Conservation (phyloP, 2,888 invertebrate species). For the Ophonus ardosiacus region DNA sequence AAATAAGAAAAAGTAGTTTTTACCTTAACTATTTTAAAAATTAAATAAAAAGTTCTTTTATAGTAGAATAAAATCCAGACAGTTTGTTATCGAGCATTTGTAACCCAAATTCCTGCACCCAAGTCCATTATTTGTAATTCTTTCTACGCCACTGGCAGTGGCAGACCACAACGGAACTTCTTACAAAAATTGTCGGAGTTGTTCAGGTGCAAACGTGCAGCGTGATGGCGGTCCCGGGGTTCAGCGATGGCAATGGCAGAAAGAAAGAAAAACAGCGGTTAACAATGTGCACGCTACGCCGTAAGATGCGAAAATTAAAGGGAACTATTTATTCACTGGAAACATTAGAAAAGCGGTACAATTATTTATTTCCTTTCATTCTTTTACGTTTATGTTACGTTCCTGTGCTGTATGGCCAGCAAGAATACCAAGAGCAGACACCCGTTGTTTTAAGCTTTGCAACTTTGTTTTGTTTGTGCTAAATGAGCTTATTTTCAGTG, state of each 20-base stretch:
- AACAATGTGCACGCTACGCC: conserved; percentile 41
- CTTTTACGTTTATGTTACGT: conserved; percentile 33
- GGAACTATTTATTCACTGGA: conserved; percentile 57
- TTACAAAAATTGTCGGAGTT: background rate
- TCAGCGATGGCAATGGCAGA: background rate
- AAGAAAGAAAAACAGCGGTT: conserved; percentile 44
- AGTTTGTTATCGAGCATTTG: background rate
- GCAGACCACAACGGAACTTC: background rate
- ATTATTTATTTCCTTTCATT: conserved; percentile 60
- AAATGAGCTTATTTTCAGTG: conserved; percentile 40
- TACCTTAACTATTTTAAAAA: background rate
- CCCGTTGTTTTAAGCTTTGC: conserved; percentile 18
- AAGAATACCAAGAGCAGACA: background rate
- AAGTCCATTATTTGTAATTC: background rate
- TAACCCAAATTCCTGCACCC: background rate
- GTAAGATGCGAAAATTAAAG: conserved; percentile 61
- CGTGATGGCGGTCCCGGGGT: background rate
- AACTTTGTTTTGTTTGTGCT: conserved; percentile 29
- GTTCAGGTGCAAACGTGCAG: background rate
- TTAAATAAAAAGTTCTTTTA: background rate
- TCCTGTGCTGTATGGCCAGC: background rate
- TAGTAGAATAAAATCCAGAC: background rate
- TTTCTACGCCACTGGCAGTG: background rate
- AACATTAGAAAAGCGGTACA: conserved; percentile 53
- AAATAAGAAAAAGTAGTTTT: too few species aligned